These are phyloP conservation scores for Numenius arquata DNA, from an alignment of 2,113 vertebrate species.

Conservation along the genomic window DNA sequence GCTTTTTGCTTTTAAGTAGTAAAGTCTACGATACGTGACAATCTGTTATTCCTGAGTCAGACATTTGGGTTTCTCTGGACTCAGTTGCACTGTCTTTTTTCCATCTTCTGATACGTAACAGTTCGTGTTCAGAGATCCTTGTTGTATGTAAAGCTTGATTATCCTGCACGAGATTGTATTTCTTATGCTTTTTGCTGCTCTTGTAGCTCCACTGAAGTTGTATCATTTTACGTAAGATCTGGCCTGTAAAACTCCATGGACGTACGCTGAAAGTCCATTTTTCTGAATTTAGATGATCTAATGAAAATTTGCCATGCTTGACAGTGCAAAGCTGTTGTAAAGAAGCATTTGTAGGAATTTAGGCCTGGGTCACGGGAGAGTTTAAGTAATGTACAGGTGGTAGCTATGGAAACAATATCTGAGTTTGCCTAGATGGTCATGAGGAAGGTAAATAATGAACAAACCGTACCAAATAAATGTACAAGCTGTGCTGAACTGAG, in stretches of 20 bases:
- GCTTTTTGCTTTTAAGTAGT: background rate
- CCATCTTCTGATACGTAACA: background rate
- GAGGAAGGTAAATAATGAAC: constrained; percentile 15
- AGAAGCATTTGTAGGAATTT: background rate
- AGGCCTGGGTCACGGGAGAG: background rate
- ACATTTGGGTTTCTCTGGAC: background rate
- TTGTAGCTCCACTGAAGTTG: background rate
- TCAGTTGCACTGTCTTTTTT: background rate
- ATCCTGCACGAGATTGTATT: background rate
- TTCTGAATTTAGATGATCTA: background rate
- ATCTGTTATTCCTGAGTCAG: background rate
- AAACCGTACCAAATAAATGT: background rate
- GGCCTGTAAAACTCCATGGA: background rate
- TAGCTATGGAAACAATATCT: constrained; percentile 41
- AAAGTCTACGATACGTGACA: background rate
- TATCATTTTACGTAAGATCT: background rate
- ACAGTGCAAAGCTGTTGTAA: background rate
- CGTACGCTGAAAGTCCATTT: background rate
- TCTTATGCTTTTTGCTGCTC: background rate
- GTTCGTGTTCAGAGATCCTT: background rate
- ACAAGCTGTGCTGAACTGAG: background rate
- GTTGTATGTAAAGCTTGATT: background rate
- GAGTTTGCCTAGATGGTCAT: background rate
- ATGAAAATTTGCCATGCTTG: background rate
- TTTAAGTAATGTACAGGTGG: background rate